A percentile compares a stretch with the other conserved stretches of the same genome.
Conservation (phyloP, 2,888 invertebrate genomes). For the Sepiola atlantica region DNA sequence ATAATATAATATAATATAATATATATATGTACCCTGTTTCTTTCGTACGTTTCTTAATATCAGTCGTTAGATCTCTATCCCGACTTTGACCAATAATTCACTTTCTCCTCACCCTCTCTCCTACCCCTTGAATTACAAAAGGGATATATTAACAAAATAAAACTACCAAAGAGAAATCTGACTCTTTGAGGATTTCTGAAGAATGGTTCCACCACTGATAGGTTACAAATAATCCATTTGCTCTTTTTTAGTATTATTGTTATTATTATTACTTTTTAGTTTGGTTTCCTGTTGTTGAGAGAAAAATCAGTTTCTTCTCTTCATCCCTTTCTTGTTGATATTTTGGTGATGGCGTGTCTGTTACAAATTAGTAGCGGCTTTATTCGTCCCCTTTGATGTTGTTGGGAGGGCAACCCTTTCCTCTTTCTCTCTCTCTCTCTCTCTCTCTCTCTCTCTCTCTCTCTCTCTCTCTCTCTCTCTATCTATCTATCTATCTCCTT, state of each 20-base stretch:
- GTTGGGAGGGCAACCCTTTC: not conserved
- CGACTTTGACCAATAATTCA: not conserved
- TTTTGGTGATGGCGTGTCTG: not conserved
- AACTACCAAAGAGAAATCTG: not conserved
- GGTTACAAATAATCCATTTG: not conserved
- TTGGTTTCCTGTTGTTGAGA: not conserved
- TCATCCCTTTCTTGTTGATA: not conserved
- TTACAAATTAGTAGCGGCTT: not conserved
- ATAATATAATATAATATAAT: too few species aligned
- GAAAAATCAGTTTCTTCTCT: not conserved
- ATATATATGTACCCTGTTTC: not conserved
- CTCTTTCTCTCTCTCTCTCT: too few species aligned
- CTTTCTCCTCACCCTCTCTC: not conserved
- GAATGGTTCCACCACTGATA: not conserved
- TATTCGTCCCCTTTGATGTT: not conserved
- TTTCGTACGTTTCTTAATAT: not conserved
- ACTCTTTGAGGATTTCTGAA: not conserved
- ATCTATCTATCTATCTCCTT: too few species aligned
- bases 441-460: too few species aligned
- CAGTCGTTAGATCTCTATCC: not conserved
- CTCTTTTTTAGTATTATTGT: too few species aligned
- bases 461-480: too few species aligned
- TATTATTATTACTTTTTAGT: not conserved
- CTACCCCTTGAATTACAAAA: not conserved
- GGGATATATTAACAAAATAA: not conserved